Conservation (phyloP, 2,113 vertebrate genomes). For the Sclerurus mexicanus region DNA sequence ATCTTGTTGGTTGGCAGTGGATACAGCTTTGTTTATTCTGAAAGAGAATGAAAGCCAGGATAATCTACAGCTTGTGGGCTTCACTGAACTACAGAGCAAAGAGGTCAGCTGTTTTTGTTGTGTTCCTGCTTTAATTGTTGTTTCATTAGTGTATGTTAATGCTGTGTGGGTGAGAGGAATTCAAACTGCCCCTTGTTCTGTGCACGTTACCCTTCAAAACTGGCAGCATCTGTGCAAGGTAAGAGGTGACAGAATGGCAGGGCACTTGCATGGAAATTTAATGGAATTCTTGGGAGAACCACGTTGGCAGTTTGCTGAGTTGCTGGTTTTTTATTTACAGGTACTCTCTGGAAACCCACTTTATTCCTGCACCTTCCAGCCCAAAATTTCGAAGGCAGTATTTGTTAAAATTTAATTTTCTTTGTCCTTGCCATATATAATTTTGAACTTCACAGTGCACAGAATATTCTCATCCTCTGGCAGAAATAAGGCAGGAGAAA, state of each 20-base stretch:
- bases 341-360: neutral
- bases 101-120: conserved; percentile 71
- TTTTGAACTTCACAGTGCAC: neutral
- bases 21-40: conserved; percentile 84
- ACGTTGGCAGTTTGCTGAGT: neutral
- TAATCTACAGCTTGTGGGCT: conserved; percentile 78
- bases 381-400: neutral
- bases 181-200: neutral
- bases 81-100: conserved; percentile 85
- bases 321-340: neutral
- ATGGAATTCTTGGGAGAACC: neutral
- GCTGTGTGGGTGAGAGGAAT: neutral
- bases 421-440: neutral
- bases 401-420: neutral
- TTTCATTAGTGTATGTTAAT: neutral
- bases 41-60: conserved; percentile 79
- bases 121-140: neutral
- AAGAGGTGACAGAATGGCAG: neutral
- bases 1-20: conserved; percentile 84
- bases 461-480: neutral
- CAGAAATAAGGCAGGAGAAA: neutral
- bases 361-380: neutral
- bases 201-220: neutral
- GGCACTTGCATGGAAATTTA: neutral
- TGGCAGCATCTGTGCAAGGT: neutral